Evolutionary conservation across 2,888 invertebrate species (phyloP), one percentile per base, ranked within the genome.

Genomic region (Laspeyria flexula): DNA sequence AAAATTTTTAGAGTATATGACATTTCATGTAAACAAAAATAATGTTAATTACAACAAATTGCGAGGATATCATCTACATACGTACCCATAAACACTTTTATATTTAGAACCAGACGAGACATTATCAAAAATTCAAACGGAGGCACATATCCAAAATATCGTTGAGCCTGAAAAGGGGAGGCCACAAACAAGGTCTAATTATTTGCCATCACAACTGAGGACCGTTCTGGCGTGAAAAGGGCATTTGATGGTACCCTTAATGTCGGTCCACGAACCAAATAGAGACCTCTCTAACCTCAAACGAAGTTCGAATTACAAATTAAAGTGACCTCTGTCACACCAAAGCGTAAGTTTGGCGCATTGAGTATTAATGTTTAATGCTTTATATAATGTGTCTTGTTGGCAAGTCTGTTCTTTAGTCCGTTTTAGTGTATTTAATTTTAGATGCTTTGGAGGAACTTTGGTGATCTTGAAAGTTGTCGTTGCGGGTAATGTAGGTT

Each of bases 281-380:
- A 77, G 80, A 84, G 82, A 78, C 75, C 79, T 73, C 59, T 54
- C 56, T 72, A 69, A 79, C 84, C 85, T 71, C 85, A 83, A 85
- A 85, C 81, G 83, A 78, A 84, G 79, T 83, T 73, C 77, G 78
- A 85, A 83, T 82, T 80, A 83, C 79, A 81, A 83, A 85, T 84
- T 85, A 81, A 81, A 68, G 47, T 57, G 73, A 63, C 71, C 70
- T 60, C 47, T 48, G 60, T 81, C 68, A 84, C 78, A 80, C 74
- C 57, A 67, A 43, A 18, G 46, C 29, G 52, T 62, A 64, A 58
- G 55, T 55, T 48, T 44, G 41, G 34, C n/a, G 4, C 29, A 55
- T 48, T 25, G 33, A 52, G 33, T 55, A 53, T 55, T 63, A 60
- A 60, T 51, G 38, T 42, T 40, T 50, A 47, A 42, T 50, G 48